Evolutionary conservation across 2,797 vertebrate genomes (phyloP).

Genomic region (Antennarius maculatus): DNA sequence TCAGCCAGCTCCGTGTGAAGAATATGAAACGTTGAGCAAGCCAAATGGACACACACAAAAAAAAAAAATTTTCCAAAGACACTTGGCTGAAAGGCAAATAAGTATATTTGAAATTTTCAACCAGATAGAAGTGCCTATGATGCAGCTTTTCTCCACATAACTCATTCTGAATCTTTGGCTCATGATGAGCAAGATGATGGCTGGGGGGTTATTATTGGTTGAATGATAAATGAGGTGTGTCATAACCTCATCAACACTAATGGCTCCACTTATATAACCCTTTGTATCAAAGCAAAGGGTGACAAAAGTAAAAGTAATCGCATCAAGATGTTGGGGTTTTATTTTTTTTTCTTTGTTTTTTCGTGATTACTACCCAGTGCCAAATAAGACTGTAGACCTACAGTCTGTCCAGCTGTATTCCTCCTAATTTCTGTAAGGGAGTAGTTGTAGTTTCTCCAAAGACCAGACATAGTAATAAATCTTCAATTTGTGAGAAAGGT

Average conservation of each 20-base stretch:
- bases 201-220: not conserved
- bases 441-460: too few relatives aligned
- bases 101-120: not conserved
- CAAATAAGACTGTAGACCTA: not conserved
- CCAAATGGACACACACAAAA: constrained; percentile 9
- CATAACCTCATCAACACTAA: not conserved
- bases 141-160: constrained; percentile 1
- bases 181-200: not conserved
- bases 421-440: not conserved
- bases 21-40: constrained; percentile 19
- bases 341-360: not conserved
- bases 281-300: constrained; percentile 2
- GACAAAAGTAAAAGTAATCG: not conserved
- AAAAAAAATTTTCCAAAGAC: not conserved
- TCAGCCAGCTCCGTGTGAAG: constrained; percentile 9
- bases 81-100: constrained; percentile 8
- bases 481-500: not conserved
- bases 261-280: not conserved
- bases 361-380: not conserved
- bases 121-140: not conserved
- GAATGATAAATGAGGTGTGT: not conserved
- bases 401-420: not conserved
- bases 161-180: not conserved
- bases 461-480: too few relatives aligned
- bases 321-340: not conserved